phyloP scores from a whole-genome alignment of 1,140 invertebrate species.

The Tyrophagus putrescentiae region DNA sequence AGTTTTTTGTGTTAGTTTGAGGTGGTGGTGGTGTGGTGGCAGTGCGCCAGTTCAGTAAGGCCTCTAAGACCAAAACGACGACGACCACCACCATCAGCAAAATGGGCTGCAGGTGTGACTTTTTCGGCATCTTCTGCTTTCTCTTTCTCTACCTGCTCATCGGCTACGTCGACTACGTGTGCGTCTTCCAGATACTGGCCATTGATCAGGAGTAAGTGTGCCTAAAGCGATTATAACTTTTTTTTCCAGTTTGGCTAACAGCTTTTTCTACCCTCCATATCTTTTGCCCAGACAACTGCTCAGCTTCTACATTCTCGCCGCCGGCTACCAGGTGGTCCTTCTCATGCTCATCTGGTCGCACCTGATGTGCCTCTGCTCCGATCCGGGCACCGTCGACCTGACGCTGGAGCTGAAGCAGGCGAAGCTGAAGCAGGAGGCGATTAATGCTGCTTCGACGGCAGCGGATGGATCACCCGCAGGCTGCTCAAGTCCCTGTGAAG shows the following conservation, averaged over 20 bases:
- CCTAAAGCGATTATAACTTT: background rate
- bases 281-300: background rate
- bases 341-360: conserved; percentile 21
- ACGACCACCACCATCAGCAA: background rate
- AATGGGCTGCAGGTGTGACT: conserved; percentile 19
- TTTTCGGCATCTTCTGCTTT: conserved; percentile 21
- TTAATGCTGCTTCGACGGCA: background rate
- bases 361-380: conserved; percentile 11
- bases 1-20: too few relatives aligned
- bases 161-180: conserved; percentile 20
- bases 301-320: conserved; percentile 1
- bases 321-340: conserved; percentile 16
- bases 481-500: background rate
- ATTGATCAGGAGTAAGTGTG: background rate
- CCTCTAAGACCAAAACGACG: too few relatives aligned
- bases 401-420: background rate
- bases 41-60: too few relatives aligned
- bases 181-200: background rate
- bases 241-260: background rate
- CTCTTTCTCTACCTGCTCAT: conserved; percentile 13
- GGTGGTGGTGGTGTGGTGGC: too few relatives aligned
- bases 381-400: conserved; percentile 18
- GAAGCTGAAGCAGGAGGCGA: background rate
- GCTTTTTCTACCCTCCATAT: background rate
- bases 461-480: background rate